Conservation (phyloP, 2,797 vertebrate genomes). For the Carapus acus region DNA sequence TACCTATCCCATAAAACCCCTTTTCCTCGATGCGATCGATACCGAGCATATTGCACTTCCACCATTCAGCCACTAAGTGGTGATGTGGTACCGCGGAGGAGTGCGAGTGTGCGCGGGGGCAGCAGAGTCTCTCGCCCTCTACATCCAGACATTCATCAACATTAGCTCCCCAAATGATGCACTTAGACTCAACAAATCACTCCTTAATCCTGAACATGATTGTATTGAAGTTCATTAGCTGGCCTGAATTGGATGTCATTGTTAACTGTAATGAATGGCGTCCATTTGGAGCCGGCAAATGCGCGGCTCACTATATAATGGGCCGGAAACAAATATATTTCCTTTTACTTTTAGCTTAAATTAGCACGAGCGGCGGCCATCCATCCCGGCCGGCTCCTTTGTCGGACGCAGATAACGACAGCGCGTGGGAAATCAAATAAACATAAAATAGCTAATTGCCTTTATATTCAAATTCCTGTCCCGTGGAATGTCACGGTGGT, state of each 20-base stretch:
- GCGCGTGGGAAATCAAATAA: constrained; percentile 64
- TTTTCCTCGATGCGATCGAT: background rate
- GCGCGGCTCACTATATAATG: constrained; percentile 67
- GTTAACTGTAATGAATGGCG: constrained; percentile 72
- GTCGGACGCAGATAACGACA: constrained; percentile 57
- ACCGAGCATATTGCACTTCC: constrained; percentile 27
- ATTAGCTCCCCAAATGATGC: constrained; percentile 69
- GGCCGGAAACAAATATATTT: constrained; percentile 66
- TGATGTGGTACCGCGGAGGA: constrained; percentile 37
- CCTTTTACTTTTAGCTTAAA: constrained; percentile 60
- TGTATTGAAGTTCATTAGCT: constrained; percentile 73
- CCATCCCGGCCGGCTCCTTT: constrained; percentile 56
- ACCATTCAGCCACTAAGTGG: constrained; percentile 55
- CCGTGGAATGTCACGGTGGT: constrained; percentile 49
- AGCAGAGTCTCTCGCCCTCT: constrained; percentile 32
- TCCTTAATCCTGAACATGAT: constrained; percentile 69
- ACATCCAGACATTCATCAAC: constrained; percentile 63
- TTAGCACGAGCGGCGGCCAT: constrained; percentile 59
- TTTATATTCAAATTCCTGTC: constrained; percentile 66
- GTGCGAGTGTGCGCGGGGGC: background rate
- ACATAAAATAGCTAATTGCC: constrained; percentile 69
- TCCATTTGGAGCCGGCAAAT: constrained; percentile 65
- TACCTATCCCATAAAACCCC: too few relatives aligned
- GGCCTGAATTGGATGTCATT: constrained; percentile 70
- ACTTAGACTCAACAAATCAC: constrained; percentile 71